Base-by-base conservation (phyloP, 2,113 vertebrate species). In the Anarrhichthys ocellatus region DNA sequence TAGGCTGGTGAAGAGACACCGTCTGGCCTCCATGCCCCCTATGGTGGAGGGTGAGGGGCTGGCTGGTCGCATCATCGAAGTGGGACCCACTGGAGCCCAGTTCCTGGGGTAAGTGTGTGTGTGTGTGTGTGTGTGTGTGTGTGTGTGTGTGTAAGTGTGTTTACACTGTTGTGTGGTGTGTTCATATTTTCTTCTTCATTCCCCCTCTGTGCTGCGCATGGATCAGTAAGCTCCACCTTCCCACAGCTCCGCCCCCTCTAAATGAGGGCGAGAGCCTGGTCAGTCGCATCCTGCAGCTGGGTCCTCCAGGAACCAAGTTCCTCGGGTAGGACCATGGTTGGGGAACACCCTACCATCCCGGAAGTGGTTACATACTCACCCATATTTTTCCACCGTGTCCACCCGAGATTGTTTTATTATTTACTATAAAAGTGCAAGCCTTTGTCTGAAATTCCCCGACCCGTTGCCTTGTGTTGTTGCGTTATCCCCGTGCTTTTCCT, bases 251-350 rank as follows among this genome's bases (percentile, higher is more conserved):
- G 91, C 98, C 98, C 95, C 98, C 98, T 96, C 97, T 99, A 95
- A 99, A 99, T 95, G 98, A 99, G 97, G 98, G 98, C 92, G 98
- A 99, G 97, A 99, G 98, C 94, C 96, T 99, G 97, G 98, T 99
- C 96, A 99, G 98, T 96, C 97, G 98, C 95, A 99, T 99, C 95
- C 97, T 99, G 95, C 98, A 99, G 95, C 97, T 99, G 95, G 98
- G 98, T 96, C 98, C 98, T 95, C 98, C 98, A 94, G 98, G 98
- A 95, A 99, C 98, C 95, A 99, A 97, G 97, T 99, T 99, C 95
- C 98, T 99, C 96, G 98, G 98, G 98, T 99, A 99, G 96, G 97
- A 96, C 94, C 92, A 95, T 95, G 94, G 80, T 69, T 78, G 68
- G 68, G 73, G 66, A 80, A 64, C 32, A 69, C 66, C 63, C 64